These are phyloP conservation scores for Semnornis frantzii DNA, from an alignment of 2,113 vertebrate species.

Conservation along the genomic window DNA sequence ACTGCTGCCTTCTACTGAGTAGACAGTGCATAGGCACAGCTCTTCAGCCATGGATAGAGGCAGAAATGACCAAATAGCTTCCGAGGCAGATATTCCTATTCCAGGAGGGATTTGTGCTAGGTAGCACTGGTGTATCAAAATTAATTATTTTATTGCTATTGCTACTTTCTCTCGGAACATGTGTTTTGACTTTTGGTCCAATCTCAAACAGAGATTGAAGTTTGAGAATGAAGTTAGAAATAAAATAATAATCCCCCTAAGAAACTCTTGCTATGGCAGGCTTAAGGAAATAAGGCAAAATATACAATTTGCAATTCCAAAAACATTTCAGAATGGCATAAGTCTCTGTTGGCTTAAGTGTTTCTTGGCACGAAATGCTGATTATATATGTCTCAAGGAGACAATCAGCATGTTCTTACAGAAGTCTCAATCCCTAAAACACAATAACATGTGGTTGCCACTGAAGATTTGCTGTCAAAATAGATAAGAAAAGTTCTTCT, in stretches of 20 bases:
- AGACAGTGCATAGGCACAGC: neutral
- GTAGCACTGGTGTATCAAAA: neutral
- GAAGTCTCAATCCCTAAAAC: conserved; percentile 64
- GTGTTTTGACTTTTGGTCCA: conserved; percentile 52
- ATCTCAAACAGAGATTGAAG: neutral
- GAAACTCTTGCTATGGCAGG: conserved; percentile 32
- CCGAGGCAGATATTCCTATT: neutral
- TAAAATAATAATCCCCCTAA: neutral
- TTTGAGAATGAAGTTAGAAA: conserved; percentile 27
- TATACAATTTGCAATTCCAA: conserved; percentile 55
- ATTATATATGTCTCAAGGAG: conserved; percentile 58
- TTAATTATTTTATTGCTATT: conserved; percentile 8
- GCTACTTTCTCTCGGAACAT: conserved; percentile 20
- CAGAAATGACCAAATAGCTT: neutral
- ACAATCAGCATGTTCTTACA: conserved; percentile 56
- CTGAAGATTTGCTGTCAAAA: conserved; percentile 68
- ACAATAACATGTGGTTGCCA: conserved; percentile 68
- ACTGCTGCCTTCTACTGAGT: neutral
- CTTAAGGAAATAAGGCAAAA: conserved; percentile 50
- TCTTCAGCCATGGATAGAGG: neutral
- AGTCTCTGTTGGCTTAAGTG: conserved; percentile 57
- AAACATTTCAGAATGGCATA: conserved; percentile 55
- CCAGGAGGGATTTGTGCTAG: neutral
- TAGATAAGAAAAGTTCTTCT: conserved; percentile 62
- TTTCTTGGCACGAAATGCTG: conserved; percentile 67